Evolutionary conservation across 1,140 invertebrate species (phyloP), one percentile per base, ranked within the genome.

Genomic region (Zaprionus davidi): DNA sequence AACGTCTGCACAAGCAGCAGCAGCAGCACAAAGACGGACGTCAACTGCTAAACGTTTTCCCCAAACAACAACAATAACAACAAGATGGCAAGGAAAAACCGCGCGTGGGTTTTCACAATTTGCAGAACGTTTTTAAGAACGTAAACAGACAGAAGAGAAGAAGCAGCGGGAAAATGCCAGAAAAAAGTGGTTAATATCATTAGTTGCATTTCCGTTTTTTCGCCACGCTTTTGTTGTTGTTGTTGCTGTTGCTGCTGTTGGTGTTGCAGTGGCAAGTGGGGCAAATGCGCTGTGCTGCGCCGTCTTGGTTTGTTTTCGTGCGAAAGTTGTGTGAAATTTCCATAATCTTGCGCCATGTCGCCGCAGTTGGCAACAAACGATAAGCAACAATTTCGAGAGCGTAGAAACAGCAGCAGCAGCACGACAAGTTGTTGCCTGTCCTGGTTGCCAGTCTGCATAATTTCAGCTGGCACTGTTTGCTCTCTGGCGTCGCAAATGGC

Each of bases 151-250:
- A 76, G 74, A 66, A 51, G 22, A 56, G 65, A 51, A 73, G 36
- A 44, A 15, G 55, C 5, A 59, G 36, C 36, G 4, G n/a, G 7
- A 67, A 56, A 34, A 46, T 62, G 49, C 69, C 62, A 80, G 51
- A 73, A 79, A 85, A 79, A 88, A 84, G 74, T 90, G 71, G 85
- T 88, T 88, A 88, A 88, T 88, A 88, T 88, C 84, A 88, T 88
- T 88, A 88, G 84, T 69, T 84, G 85, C 69, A 81, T 77, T 77
- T 84, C 65, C 59, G 36, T 69, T 66, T 71, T 58, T 58, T 53
- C 31, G n/a, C 64, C 5, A 11, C 26, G 36, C 26, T 55, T 38
- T 72, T 81, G 59, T 4, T 70, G 36, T 38, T 62, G 49, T 12
- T 56, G 62, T 3, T 58, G 69, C 22, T 56, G 57, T 3, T 58